Base-by-base conservation (phyloP, 2,888 invertebrate genomes). In the Myopa tessellatipennis region DNA sequence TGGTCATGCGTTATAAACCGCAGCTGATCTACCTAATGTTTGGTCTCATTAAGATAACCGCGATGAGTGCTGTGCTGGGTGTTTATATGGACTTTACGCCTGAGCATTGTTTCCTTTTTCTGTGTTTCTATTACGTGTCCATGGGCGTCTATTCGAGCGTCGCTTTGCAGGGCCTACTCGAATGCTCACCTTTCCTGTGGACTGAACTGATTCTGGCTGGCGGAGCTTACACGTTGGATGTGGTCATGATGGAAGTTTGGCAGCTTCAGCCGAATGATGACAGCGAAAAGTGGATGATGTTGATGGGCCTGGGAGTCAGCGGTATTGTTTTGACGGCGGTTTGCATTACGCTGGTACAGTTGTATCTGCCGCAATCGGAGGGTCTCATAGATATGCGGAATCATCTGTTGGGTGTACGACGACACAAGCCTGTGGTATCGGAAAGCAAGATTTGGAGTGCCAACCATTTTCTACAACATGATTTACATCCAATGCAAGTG, bases 361-460 rank as follows among this genome's bases (percentile, higher is more conserved):
- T 83, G 79, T 83, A 83, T 12, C 81, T 87, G 71, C 84, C 85
- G 0, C 81, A 82, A 63, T 84, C 87, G 2, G 81, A 79, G 58
- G 85, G 87, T 18, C 80, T 87, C 12, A 83, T 87, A 1, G 87
- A 87, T 73, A 82, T 86, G 10, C 83, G 87, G 7, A 87, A 87
- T 81, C 83, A 84, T 4, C 78, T 87, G 67, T 76, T 87, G 77
- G 87, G 87, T 73, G 82, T 87, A 26, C 81, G 80, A 2, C 80
- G 85, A 1, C 77, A 81, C 12, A 77, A 76, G n/a, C 61, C 77
- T 16, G 79, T 80, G 0, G 80, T 82, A 45, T 82, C 81, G n/a
- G 85, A 86, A 72, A 84, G 82, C 5, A 84, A 84, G 34, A 83
- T 87, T 68, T 87, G 85, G 84, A 83, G 83, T 73, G 82, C 85